phyloP scores from a whole-genome alignment of 2,797 vertebrate genomes.

The Myotis planiceps region DNA sequence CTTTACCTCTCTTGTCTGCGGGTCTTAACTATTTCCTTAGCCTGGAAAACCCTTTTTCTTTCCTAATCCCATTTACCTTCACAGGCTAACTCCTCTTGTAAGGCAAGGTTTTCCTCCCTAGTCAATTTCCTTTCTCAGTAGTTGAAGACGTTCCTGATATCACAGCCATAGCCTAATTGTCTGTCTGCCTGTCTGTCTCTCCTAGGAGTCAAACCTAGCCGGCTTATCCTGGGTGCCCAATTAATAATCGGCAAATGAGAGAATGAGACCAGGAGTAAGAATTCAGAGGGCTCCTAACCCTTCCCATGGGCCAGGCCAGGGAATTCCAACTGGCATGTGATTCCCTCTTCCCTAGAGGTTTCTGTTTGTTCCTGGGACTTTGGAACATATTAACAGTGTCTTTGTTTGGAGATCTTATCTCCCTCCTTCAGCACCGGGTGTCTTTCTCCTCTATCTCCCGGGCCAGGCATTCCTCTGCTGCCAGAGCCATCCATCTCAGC shows the following conservation, averaged over 20 bases:
- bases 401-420: slow-evolving; percentile 77
- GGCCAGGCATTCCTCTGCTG: slow-evolving; percentile 27
- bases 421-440: neutral
- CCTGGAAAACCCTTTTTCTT: neutral
- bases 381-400: neutral
- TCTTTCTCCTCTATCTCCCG: slow-evolving; percentile 29
- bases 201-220: neutral
- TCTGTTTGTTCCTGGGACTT: slow-evolving; percentile 44
- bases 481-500: neutral
- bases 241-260: neutral
- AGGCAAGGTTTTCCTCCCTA: neutral
- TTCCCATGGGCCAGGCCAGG: neutral
- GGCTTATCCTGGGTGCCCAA: neutral
- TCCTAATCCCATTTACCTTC: neutral
- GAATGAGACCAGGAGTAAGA: neutral
- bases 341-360: neutral
- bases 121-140: neutral
- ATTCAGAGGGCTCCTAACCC: neutral
- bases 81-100: neutral
- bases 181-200: neutral
- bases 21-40: neutral
- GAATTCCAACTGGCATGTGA: neutral
- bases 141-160: neutral
- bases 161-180: neutral
- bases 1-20: neutral